Conservation (phyloP, 2,113 vertebrate species). For the Progne subis region DNA sequence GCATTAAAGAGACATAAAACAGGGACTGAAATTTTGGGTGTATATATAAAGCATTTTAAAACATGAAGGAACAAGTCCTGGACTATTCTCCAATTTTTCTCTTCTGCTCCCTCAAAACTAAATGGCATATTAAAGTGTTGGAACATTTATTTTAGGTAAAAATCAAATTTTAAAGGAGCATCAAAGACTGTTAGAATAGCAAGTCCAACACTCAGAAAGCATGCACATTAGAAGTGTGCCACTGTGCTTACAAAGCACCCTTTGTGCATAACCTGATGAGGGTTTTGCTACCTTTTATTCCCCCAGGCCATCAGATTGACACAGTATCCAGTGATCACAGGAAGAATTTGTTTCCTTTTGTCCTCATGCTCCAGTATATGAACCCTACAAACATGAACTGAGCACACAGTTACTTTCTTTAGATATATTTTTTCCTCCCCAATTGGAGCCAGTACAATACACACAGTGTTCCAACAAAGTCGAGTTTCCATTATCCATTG, state of each 20-base stretch:
- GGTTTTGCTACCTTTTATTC: neutral
- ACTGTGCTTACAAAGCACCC: neutral
- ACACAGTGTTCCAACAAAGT: neutral
- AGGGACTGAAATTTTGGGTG: neutral
- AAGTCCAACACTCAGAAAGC: neutral
- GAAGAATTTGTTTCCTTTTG: neutral
- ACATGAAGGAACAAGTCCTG: neutral
- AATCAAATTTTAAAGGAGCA: neutral
- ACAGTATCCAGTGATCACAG: neutral
- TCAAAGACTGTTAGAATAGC: neutral
- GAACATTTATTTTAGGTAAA: neutral
- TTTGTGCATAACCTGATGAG: neutral
- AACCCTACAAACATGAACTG: neutral
- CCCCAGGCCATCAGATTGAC: neutral
- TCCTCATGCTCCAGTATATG: neutral
- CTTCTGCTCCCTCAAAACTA: neutral
- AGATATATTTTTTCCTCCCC: neutral
- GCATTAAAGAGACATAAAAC: neutral
- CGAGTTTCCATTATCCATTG: neutral
- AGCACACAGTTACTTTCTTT: neutral
- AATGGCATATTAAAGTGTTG: neutral
- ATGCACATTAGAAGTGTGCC: neutral
- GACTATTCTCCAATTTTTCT: neutral
- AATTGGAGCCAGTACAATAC: accelerated
- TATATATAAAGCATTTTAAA: neutral